These are phyloP conservation scores for Lithophane ornitopus DNA, from an alignment of 2,888 invertebrate species.

Conservation along the genomic window DNA sequence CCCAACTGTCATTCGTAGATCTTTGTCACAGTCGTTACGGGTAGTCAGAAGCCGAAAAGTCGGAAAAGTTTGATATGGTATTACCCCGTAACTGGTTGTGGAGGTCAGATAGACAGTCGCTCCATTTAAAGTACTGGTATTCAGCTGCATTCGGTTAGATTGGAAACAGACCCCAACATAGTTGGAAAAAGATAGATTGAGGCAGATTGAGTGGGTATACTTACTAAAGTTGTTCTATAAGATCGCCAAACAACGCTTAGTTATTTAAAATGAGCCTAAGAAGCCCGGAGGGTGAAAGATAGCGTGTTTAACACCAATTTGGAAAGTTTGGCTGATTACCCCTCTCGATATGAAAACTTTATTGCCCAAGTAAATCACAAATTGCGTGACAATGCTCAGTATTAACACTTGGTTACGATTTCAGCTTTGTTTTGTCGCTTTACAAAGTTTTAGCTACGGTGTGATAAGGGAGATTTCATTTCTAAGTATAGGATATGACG, in stretches of 20 bases:
- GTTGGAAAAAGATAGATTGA: no score
- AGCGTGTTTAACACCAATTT: slow-evolving; percentile 61
- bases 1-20: no score
- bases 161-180: no score
- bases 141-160: no score
- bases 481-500: not conserved
- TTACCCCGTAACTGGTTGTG: no score
- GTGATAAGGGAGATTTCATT: slow-evolving; percentile 4
- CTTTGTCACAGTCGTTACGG: no score
- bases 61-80: no score
- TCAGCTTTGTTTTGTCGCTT: slow-evolving; percentile 17
- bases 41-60: no score
- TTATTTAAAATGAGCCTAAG: slow-evolving; percentile 34
- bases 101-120: no score
- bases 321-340: slow-evolving; percentile 39
- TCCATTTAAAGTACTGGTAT: no score
- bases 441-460: slow-evolving; percentile 4
- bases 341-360: slow-evolving; percentile 50
- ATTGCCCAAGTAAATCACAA: slow-evolving; percentile 41
- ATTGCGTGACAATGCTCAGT: slow-evolving; percentile 50
- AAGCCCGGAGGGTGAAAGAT: slow-evolving; percentile 38
- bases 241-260: slow-evolving; percentile 27
- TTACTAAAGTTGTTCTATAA: not conserved
- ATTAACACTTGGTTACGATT: slow-evolving; percentile 29
- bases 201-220: no score